These are phyloP conservation scores for Baronia brevicornis DNA, from an alignment of 2,888 invertebrate species.

Conservation along the genomic window DNA sequence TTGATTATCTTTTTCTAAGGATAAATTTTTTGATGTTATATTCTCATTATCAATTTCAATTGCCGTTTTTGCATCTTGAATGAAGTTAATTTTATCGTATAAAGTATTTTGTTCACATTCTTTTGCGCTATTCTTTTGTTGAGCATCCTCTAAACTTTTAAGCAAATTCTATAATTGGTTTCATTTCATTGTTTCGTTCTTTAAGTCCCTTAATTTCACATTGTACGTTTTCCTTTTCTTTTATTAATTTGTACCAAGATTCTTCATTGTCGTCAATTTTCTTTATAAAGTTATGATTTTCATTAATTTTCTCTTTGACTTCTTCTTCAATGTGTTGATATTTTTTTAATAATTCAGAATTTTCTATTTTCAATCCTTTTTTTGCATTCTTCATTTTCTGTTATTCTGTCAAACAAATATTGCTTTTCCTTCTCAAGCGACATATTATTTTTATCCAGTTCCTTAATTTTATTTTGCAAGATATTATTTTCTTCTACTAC, in stretches of 20 bases:
- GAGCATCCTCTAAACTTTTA: too few relatives aligned
- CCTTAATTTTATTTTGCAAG: constrained; percentile 20
- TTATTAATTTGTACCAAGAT: too few relatives aligned
- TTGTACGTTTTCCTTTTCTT: too few relatives aligned
- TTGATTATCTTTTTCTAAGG: constrained; percentile 4
- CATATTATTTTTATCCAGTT: neutral
- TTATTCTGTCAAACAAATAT: constrained; percentile 11
- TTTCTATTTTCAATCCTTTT: constrained; percentile 14
- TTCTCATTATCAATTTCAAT: constrained; percentile 4
- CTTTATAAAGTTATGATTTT: too few relatives aligned
- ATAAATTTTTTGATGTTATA: constrained; percentile 12
- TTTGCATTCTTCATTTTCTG: constrained; percentile 17
- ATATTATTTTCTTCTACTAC: constrained; percentile 20
- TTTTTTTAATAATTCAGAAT: constrained; percentile 6
- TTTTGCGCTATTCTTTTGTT: constrained; percentile 3
- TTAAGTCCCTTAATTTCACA: too few relatives aligned
- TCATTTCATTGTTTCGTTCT: too few relatives aligned
- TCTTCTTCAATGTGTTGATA: constrained; percentile 5
- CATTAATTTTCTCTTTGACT: constrained; percentile 5
- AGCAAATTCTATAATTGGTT: too few relatives aligned
- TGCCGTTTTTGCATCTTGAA: constrained; percentile 1
- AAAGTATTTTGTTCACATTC: constrained; percentile 2
- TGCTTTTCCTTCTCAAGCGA: constrained; percentile 2
- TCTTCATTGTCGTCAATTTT: too few relatives aligned
- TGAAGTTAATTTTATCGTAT: constrained; percentile 4